A percentile compares a stretch with the other conserved stretches of the same genome.
phyloP scores from a whole-genome alignment of 2,888 invertebrate species.

The Lottia gigantea region DNA sequence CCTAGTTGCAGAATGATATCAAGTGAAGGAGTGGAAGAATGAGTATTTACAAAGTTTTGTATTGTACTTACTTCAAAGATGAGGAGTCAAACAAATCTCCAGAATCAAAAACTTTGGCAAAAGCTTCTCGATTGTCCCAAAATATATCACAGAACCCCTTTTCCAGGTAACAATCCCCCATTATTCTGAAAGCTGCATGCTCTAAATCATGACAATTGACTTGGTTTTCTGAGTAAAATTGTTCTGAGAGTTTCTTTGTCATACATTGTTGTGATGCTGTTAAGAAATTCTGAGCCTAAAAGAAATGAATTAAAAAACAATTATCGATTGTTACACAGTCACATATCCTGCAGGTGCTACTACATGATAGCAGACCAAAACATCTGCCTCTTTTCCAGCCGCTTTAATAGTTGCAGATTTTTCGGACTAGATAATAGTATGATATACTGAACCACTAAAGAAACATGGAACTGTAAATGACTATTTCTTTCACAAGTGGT shows the following conservation, averaged over 20 bases:
- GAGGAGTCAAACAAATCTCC: constrained; percentile 14
- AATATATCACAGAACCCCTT: constrained; percentile 20
- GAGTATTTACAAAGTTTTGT: neutral
- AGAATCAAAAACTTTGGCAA: constrained; percentile 14
- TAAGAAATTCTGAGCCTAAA: constrained; percentile 13
- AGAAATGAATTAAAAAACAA: constrained; percentile 3
- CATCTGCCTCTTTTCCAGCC: no score
- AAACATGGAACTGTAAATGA: no score
- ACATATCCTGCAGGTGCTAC: neutral
- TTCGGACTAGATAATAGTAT: no score
- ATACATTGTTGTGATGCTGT: constrained; percentile 16
- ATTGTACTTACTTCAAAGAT: constrained; percentile 13
- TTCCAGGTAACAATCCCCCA: constrained; percentile 16
- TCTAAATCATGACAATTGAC: constrained; percentile 19
- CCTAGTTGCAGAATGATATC: no score
- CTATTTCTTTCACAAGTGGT: no score
- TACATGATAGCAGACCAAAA: no score
- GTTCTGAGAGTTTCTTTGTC: constrained; percentile 10
- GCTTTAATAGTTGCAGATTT: no score
- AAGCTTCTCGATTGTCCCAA: constrained; percentile 19
- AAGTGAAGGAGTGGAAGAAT: no score
- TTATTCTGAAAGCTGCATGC: constrained; percentile 15
- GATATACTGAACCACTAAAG: no score
- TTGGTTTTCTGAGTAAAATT: neutral
- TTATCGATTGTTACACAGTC: neutral